Evolutionary conservation across 2,113 vertebrate species (phyloP), one percentile per base, ranked within the genome.

Genomic region (Sprattus sprattus): DNA sequence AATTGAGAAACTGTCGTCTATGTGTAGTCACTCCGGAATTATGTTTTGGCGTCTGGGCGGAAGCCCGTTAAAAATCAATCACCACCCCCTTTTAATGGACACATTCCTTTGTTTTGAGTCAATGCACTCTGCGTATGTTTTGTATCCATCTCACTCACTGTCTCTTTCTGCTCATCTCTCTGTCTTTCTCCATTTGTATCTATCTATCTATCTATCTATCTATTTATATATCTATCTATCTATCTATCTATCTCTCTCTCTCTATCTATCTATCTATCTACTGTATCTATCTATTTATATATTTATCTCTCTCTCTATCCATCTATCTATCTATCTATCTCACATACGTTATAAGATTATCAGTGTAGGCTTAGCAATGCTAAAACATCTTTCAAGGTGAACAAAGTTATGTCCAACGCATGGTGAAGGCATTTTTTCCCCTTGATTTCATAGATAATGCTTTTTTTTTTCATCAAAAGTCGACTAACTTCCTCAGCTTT

Each of bases 71-170:
- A 78, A 78, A 78, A 16, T 78, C 71, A 78, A 15, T 78, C 71
- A 78, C 28, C 71, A 78, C 71, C 71, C 7, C 71, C 3, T 78
- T 78, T 78, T 78, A 78, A 78, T 78, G 71, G 71, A 75, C 71
- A 78, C 71, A 78, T 78, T 78, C 71, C 71, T 39, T 78, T 78
- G 71, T 44, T 78, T 39, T 78, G 71, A 78, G 28, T 78, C 71
- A 78, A 78, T 28, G 28, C 13, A 15, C 11, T 44, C 71, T 78
- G 25, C 3, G 1, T 78, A 5, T 78, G 25, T 39, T 39, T 44
- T 78, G 11, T 32, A 11, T 71, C 64, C 6, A 28, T 15, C 71
- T 71, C 25, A 8, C 7, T 71, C 9, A 13, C 64, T 71, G 1
- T 10, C 28, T 78, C 71, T 78, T 6, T 67, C 64, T 67, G 7